These are phyloP conservation scores for Leucophenga montana DNA, from an alignment of 2,888 invertebrate genomes.

Conservation along the genomic window DNA sequence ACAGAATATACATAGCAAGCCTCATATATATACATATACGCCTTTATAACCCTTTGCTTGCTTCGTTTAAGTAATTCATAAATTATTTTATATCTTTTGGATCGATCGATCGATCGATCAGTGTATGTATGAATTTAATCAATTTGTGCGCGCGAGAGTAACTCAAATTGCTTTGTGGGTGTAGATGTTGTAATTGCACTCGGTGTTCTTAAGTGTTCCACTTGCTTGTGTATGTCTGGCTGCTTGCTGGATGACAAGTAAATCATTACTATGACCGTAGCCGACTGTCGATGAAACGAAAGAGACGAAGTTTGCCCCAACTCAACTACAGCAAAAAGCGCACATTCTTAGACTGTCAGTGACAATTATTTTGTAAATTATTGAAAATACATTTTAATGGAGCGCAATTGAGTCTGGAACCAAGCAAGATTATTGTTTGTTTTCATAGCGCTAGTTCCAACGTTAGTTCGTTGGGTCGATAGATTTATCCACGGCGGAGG, in stretches of 20 bases:
- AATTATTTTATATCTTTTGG: too few species aligned
- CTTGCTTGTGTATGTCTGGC: too few species aligned
- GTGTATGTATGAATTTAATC: too few species aligned
- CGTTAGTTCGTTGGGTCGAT: neutral
- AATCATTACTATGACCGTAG: constrained; percentile 32
- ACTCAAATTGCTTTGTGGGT: constrained; percentile 6
- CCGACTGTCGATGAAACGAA: constrained; percentile 34
- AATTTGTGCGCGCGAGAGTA: too few species aligned
- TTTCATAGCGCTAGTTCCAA: neutral
- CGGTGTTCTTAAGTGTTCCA: too few species aligned
- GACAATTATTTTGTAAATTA: constrained; percentile 62
- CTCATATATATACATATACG: too few species aligned
- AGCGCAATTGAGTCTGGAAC: neutral
- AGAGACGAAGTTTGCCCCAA: neutral
- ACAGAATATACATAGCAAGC: too few species aligned
- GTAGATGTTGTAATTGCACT: constrained; percentile 6
- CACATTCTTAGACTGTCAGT: constrained; percentile 56
- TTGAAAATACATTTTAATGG: constrained; percentile 55
- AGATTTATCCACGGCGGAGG: constrained; percentile 16
- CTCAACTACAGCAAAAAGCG: constrained; percentile 25
- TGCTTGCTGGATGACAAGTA: neutral
- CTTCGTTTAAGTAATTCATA: too few species aligned
- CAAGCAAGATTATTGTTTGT: neutral
- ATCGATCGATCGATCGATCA: too few species aligned
- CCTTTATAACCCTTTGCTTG: too few species aligned